Evolutionary conservation across 2,797 vertebrate genomes (phyloP), one percentile per base, ranked within the genome.

Genomic region (Rhinophrynus dorsalis): DNA sequence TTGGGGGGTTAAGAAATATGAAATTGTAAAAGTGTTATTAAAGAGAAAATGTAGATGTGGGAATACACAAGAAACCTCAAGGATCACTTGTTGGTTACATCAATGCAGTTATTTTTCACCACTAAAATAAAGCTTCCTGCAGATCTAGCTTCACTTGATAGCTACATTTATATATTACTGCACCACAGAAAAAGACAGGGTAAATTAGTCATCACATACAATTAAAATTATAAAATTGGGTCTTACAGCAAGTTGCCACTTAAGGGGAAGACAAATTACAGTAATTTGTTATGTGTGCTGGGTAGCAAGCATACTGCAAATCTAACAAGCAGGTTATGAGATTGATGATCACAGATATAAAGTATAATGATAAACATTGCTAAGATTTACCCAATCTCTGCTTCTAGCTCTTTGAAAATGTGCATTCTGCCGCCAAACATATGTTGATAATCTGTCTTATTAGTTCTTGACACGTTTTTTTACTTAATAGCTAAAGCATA

Each of bases 211-310:
- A 73, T 73, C 55, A 67, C 70, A 67, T 54, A 66, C 70, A 73
- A 73, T 73, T 73, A 73, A 73, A 67, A 73, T 66, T 66, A 67
- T 73, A 57, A 73, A 73, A 73, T 73, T 60, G 55, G 62, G 62
- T 67, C 62, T 66, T 73, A 73, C 70, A 67, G 70, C 62, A 73
- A 73, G 70, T 66, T 73, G 62, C 70, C 55, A 73, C 62, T 73
- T 73, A 73, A 66, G 47, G 37, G 37, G 60, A 73, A 73, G 70
- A 73, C 70, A 73, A 44, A 73, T 73, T 59, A 55, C 62, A 26
- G 55, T 73, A 67, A 73, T 73, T 73, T 73, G 69, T 66, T 66
- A 66, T 73, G 54, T 73, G 62, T 73, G 47, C 57, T 73, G 62
- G 47, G 69, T 59, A 59, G 54, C 62, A 37, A 60, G 61, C 52